Base-by-base conservation (phyloP, 1,140 invertebrate species). In the Drosophila willistoni region DNA sequence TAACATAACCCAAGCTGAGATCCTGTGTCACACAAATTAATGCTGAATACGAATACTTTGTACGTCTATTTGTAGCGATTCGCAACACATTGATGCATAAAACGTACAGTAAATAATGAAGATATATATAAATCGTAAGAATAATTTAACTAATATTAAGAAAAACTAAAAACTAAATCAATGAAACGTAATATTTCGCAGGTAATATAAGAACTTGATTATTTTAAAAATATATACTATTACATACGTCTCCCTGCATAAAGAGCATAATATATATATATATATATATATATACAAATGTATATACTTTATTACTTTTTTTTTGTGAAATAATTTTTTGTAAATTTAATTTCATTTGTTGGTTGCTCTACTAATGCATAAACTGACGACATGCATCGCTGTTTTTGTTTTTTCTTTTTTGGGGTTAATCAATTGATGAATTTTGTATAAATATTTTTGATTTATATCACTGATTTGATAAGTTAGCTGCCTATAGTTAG, bases 11-110 rank as follows among this genome's bases (percentile, higher is more conserved):
- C 44, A 51, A 51, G 44, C 44, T 51, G 44, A 51, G 44, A 51
- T 51, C 44, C 44, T 51, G 44, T 51, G 44, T 51, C 44, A 51
- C 44, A 51, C 44, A 51, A 51, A 51, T 51, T 51, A 51, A 51
- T 51, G 44, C 44, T 51, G 44, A 51, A 51, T 51, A 51, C 44
- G 44, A 51, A 51, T 51, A 51, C 44, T 12, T 51, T 51, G 44
- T 51, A 51, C 44, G 17, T 51, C 44, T 51, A 51, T 51, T 51
- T 51, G 44, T 51, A 51, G 44, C 44, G 44, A 51, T 22, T 47
- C 44, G 44, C 17, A 47, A 47, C 14, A 47, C 44, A 19, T 47
- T 51, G 44, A 51, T 51, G 44, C 44, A 51, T 51, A 51, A 22
- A 51, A 22, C 44, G 44, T 51, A 51, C 44, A 51, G 17, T 22